These are phyloP conservation scores for Nanorana parkeri DNA, from an alignment of 2,113 vertebrate species.

Conservation along the genomic window DNA sequence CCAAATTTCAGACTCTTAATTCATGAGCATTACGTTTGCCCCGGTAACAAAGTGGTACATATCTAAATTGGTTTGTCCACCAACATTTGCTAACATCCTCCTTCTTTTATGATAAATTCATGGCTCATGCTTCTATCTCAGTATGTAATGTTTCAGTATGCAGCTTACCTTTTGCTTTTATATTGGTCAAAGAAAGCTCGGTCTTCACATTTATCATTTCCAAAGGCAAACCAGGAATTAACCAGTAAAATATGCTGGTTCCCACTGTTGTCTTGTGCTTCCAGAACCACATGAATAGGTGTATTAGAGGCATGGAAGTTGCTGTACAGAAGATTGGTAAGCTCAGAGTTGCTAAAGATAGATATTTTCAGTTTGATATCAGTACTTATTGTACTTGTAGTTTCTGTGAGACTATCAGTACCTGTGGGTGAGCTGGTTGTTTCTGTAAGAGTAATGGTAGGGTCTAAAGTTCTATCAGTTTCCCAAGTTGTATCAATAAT, in stretches of 20 bases:
- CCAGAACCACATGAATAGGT: neutral
- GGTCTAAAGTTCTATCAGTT: neutral
- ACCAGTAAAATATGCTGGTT: neutral
- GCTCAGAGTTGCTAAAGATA: neutral
- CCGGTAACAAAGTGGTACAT: neutral
- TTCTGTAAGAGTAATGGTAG: neutral
- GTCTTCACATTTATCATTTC: neutral
- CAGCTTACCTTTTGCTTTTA: neutral
- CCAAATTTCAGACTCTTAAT: neutral
- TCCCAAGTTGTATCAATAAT: neutral
- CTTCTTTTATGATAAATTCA: neutral
- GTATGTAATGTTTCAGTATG: neutral
- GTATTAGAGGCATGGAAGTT: neutral
- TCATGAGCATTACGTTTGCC: neutral
- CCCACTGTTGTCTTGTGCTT: neutral
- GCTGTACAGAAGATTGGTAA: neutral
- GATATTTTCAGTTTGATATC: neutral
- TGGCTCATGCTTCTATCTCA: too few relatives aligned
- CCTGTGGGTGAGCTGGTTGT: neutral
- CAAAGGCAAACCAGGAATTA: constrained; percentile 3
- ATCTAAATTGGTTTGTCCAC: neutral
- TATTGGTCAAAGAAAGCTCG: neutral
- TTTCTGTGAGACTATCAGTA: neutral
- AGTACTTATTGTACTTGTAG: too few relatives aligned
- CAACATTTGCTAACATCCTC: neutral